Conservation (phyloP, 2,113 vertebrate genomes). For the Hepsetus odoe region DNA sequence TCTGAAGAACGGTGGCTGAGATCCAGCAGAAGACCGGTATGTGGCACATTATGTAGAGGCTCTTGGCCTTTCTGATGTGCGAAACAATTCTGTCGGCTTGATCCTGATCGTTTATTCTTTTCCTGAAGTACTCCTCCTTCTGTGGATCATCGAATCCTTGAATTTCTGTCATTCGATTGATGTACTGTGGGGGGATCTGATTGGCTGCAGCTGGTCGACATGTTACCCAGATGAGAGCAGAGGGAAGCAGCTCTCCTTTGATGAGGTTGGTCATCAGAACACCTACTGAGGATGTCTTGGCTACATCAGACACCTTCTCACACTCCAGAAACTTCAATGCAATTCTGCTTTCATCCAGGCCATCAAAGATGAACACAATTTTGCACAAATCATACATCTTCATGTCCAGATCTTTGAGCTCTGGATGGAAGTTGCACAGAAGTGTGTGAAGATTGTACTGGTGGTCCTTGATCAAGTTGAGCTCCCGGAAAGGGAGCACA, state of each 20-base stretch:
- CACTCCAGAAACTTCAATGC: background rate
- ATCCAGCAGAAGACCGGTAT: background rate
- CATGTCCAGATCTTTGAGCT: background rate
- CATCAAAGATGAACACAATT: background rate
- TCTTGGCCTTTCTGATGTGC: background rate
- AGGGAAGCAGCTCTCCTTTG: background rate
- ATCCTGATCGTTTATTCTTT: background rate
- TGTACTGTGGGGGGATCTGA: background rate
- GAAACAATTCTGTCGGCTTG: background rate
- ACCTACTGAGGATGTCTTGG: background rate
- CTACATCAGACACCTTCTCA: background rate
- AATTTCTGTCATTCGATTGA: background rate
- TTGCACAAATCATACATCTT: background rate
- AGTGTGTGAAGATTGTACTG: background rate
- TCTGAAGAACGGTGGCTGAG: background rate
- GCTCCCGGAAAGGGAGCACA: background rate
- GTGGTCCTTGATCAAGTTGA: background rate
- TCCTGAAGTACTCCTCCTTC: background rate
- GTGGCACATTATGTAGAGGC: conserved; percentile 1
- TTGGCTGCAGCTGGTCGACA: background rate
- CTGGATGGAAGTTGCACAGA: background rate
- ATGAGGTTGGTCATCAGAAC: background rate
- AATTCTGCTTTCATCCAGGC: background rate
- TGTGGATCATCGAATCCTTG: background rate
- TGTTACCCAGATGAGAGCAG: background rate